Base-by-base conservation (phyloP, 2,797 vertebrate genomes). In the Poeciliopsis infans region DNA sequence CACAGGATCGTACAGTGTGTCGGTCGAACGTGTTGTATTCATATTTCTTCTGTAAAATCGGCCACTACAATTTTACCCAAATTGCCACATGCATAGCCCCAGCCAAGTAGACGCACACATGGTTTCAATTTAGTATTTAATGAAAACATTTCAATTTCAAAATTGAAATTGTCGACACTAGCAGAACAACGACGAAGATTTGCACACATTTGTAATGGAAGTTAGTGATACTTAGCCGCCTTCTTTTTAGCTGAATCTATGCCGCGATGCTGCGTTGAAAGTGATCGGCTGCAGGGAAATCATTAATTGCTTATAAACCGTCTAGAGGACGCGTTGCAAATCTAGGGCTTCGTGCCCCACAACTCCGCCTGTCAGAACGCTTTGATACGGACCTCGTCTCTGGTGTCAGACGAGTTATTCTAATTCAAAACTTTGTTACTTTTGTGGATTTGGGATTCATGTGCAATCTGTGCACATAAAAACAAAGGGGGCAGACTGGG, bases 391-490 rank as follows among this genome's bases (percentile, higher is more conserved):
- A 87, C 75, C 72, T 70, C 57, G 49, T 79, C 57, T 82, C 79
- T 5, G 11, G 25, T 78, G 82, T 83, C 71, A 55, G 61, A 77
- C 68, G 36, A 72, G 79, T 76, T 75, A 81, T 83, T 90, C 84
- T 53, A 79, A 84, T 84, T 83, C 75, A 13, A 75, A 70, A 79
- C 78, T 78, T 79, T 45, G 53, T 16, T 43, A 45, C 80, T 85
- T 88, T 86, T 86, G 87, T 91, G 90, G 91, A 88, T 91, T 85
- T 86, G 86, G 86, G 85, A 83, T 79, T 84, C 5, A 28, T 70
- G 25, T 80, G 39, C 72, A 91, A 80, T 90, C 74, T 53, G 69
- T 18, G 61, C 66, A 82, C 79, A 87, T 77, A 71, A 81, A 87
- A 87, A 66, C 0, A 61, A 31, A 20, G n/a, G 36, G 8, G 28